Evolutionary conservation across 1,140 invertebrate species (phyloP), one percentile per base, ranked within the genome.

Genomic region (Pachyrhynchus sulphureomaculatus): DNA sequence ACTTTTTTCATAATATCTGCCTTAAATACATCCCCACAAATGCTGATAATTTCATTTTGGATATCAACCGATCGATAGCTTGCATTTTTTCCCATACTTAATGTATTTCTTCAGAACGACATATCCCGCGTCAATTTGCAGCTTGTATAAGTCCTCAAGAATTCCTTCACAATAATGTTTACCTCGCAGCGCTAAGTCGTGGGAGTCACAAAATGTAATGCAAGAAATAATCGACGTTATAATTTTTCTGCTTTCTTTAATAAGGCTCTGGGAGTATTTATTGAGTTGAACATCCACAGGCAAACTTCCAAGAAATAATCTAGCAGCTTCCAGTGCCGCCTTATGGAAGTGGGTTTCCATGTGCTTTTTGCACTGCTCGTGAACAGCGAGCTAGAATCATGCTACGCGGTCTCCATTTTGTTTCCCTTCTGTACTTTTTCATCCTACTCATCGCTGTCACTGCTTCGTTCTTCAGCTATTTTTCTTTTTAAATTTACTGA

Each of bases 1-100:
- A 44, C 33, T 18, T 57, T 37, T 26, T 42, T 21, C 12, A 62
- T 36, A 3, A 65, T 48, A 9, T 53, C n/a, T 9, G 39, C 34
- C 17, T 55, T 62, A 3, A 67, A 36, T 13, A 53, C 54, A 0
- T 51, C 23, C 1, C 62, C 52, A 57, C 41, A 65, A 24, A 60
- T 52, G 42, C 23, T 29, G 13, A 60, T 51, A 36, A 55, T 36
- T 49, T 66, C 36, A 41, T 65, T 62, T 57, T 62, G 44, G n/a
- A 62, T 65, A 17, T 56, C 10, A 34, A 37, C 39, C 17, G 51
- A 62, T 12, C 32, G 48, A 24, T 62, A 58, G 17, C 8, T 32
- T 26, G 45, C 53, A 58, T 63, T 63, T 21, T 44, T 17, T 20
- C 4, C 20, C 8, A 6, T 51, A 21, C 12, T 52, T 34, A 2